A percentile compares a stretch with the other conserved stretches of the same genome.
phyloP scores from a whole-genome alignment of 2,797 vertebrate genomes.

The Megaceryle alcyon region DNA sequence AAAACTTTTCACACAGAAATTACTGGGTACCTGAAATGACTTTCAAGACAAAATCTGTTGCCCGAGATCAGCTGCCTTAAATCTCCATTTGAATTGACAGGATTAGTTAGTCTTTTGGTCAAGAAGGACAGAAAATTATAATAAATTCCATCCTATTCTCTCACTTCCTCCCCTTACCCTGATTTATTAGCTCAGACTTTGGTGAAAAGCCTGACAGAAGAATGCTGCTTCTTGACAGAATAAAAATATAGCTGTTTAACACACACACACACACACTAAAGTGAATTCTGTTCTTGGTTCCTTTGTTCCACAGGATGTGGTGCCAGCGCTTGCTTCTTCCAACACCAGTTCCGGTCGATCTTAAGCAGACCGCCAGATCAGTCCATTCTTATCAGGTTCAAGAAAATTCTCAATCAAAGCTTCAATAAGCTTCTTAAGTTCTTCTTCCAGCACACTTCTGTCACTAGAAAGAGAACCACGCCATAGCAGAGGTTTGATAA shows the following conservation, averaged over 20 bases:
- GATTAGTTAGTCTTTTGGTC: slow-evolving; percentile 33
- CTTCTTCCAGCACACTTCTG: slow-evolving; percentile 80
- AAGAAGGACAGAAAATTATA: not conserved
- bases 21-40: not conserved
- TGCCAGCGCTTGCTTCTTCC: not conserved
- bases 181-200: not conserved
- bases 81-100: not conserved
- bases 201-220: slow-evolving; percentile 38
- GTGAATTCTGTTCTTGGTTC: slow-evolving; percentile 26
- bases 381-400: slow-evolving; percentile 89
- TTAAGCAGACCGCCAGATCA: slow-evolving; percentile 84
- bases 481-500: not conserved
- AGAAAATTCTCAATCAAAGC: slow-evolving; percentile 89
- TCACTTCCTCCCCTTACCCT: not conserved
- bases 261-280: not conserved
- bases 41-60: not conserved
- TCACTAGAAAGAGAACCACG: slow-evolving; percentile 77
- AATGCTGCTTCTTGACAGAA: not conserved
- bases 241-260: not conserved
- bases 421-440: slow-evolving; percentile 82
- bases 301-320: not conserved
- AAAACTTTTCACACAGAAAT: not conserved
- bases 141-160: not conserved
- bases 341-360: not conserved
- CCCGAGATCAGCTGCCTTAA: slow-evolving; percentile 23